phyloP scores from a whole-genome alignment of 2,797 vertebrate genomes.

The Phylloscopus collybita region DNA sequence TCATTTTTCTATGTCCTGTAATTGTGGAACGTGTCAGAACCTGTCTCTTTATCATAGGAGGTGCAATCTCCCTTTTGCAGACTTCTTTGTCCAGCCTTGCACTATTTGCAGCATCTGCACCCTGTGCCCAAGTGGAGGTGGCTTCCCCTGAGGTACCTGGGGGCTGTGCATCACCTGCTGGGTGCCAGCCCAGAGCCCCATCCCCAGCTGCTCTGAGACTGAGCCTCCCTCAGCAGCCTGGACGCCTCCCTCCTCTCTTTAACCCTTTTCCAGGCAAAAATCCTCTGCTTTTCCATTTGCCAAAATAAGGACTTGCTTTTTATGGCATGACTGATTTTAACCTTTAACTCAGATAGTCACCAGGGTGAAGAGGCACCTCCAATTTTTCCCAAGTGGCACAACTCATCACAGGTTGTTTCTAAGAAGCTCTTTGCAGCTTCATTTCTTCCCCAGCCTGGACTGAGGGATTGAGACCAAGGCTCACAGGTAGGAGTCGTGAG shows the following conservation, averaged over 20 bases:
- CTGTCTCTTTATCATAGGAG: accelerated
- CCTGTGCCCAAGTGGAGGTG: accelerated
- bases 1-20: not conserved
- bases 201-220: not conserved
- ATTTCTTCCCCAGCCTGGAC: not conserved
- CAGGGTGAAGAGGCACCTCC: not conserved
- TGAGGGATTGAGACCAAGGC: not conserved
- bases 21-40: accelerated
- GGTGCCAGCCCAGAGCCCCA: not conserved
- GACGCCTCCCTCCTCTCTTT: not conserved
- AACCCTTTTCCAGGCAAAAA: not conserved
- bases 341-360: not conserved
- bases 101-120: not conserved
- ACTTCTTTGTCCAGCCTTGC: accelerated
- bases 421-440: not conserved
- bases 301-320: not conserved
- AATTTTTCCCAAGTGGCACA: not conserved
- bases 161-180: accelerated
- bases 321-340: accelerated
- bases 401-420: not conserved
- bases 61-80: not conserved
- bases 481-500: not conserved
- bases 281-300: not conserved
- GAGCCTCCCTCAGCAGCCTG: not conserved
- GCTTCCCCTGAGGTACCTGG: accelerated